Percentiles rank a stretch among this genome's conserved stretches.
Evolutionary conservation across 2,797 vertebrate species (phyloP).

Genomic region (Parotocinclus haroldoi): DNA sequence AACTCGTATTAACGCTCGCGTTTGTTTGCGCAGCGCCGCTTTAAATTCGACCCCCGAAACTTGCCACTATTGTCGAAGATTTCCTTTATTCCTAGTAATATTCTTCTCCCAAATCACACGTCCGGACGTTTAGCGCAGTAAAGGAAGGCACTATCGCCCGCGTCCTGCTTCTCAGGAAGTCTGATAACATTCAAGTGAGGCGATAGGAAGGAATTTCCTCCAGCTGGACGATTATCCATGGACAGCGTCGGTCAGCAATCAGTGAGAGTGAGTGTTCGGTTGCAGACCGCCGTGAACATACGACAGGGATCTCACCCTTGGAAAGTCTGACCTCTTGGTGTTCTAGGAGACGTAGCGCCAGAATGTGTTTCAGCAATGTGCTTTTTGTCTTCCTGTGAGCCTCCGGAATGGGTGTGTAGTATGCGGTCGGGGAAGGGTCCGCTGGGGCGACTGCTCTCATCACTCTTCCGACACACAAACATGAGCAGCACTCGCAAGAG

Average conservation of each 20-base stretch:
- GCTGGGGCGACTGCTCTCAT: constrained; percentile 19
- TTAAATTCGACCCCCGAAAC: constrained; percentile 9
- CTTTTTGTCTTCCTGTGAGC: too few species aligned
- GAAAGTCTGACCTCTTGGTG: too few species aligned
- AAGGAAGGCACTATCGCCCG: constrained; percentile 42
- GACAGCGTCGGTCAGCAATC: neutral
- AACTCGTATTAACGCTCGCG: neutral
- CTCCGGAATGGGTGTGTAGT: neutral
- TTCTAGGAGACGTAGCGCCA: too few species aligned
- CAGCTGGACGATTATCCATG: constrained; percentile 16
- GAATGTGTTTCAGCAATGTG: too few species aligned
- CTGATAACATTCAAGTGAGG: constrained; percentile 45
- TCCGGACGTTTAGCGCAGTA: constrained; percentile 34
- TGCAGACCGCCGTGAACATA: too few species aligned
- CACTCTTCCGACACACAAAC: neutral
- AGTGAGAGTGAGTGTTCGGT: too few species aligned
- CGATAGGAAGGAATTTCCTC: constrained; percentile 40
- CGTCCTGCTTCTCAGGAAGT: constrained; percentile 41
- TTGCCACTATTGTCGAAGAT: constrained; percentile 5
- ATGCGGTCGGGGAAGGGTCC: neutral
- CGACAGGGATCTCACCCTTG: too few species aligned
- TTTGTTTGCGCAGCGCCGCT: constrained; percentile 16
- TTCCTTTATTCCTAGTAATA: constrained; percentile 17
- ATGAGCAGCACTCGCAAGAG: neutral
- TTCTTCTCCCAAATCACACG: neutral